Conservation (phyloP, 2,888 invertebrate genomes). For the Neocrepidodera transversa region DNA sequence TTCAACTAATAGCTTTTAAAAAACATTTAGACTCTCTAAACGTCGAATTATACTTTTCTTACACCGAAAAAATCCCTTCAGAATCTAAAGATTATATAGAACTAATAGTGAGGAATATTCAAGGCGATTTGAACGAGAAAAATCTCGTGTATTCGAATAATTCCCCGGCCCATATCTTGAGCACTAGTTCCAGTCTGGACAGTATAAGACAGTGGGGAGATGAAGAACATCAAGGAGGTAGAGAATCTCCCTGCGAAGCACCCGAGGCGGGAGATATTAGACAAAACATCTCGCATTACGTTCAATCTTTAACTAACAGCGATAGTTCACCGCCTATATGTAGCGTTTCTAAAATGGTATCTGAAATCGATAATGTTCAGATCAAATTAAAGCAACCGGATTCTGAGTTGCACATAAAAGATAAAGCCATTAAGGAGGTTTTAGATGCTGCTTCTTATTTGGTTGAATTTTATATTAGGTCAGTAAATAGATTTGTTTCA, state of each 20-base stretch:
- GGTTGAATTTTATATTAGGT: conserved; percentile 58
- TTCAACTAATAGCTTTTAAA: conserved; percentile 57
- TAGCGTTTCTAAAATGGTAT: conserved; percentile 53
- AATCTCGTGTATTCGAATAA: conserved; percentile 42
- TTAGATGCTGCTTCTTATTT: conserved; percentile 54
- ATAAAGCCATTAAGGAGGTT: conserved; percentile 52
- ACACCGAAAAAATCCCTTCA: conserved; percentile 44
- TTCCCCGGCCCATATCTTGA: conserved; percentile 55
- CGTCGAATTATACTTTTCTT: conserved; percentile 48
- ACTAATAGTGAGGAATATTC: conserved; percentile 47
- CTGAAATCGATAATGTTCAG: conserved; percentile 39
- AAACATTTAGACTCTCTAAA: conserved; percentile 52
- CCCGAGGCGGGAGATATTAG: conserved; percentile 54
- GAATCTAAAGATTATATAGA: conserved; percentile 49
- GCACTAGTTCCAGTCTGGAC: conserved; percentile 58
- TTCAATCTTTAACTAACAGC: conserved; percentile 54
- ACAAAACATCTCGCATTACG: conserved; percentile 56
- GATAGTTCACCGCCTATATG: conserved; percentile 50
- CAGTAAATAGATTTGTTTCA: conserved; percentile 33
- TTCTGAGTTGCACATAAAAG: conserved; percentile 50
- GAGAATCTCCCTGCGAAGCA: conserved; percentile 57
- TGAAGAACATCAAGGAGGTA: conserved; percentile 59
- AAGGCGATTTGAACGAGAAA: conserved; percentile 45
- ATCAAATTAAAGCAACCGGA: conserved; percentile 33
- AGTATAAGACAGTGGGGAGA: conserved; percentile 60